These are phyloP conservation scores for Microcebus tavaratra DNA, from an alignment of 2,113 vertebrate species.

Conservation along the genomic window DNA sequence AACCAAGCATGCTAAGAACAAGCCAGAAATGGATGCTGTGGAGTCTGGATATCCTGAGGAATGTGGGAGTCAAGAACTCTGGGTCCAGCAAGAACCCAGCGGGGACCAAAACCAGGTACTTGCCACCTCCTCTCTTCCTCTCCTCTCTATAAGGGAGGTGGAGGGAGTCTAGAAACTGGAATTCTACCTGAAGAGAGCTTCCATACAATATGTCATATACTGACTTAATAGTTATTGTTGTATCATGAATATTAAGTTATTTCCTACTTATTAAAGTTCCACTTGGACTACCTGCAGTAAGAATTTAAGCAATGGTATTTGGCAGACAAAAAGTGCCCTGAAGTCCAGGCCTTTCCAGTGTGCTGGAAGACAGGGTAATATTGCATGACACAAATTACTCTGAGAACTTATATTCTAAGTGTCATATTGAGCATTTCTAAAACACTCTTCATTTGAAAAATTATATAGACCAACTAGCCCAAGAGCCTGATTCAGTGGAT, in stretches of 20 bases:
- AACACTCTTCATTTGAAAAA: slow-evolving; percentile 12
- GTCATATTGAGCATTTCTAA: not conserved
- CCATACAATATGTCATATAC: not conserved
- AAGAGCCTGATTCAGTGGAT: not conserved
- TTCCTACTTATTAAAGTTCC: not conserved
- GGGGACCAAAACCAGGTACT: not conserved
- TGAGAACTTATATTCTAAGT: not conserved
- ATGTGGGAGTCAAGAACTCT: not conserved
- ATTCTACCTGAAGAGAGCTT: not conserved
- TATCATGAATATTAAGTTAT: not conserved
- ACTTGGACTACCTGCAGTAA: not conserved
- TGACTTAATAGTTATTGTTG: not conserved
- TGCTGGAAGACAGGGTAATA: not conserved
- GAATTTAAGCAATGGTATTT: not conserved
- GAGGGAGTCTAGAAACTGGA: not conserved
- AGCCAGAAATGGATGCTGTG: not conserved
- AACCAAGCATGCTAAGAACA: not conserved
- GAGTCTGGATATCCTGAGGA: not conserved
- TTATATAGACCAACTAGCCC: not conserved
- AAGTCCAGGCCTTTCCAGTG: not conserved
- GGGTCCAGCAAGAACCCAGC: not conserved
- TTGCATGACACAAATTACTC: not conserved
- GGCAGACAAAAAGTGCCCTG: not conserved
- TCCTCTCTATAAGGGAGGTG: not conserved
- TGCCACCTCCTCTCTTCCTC: not conserved